These are phyloP conservation scores for Achlya flavicornis DNA, from an alignment of 2,888 invertebrate species.

Conservation along the genomic window DNA sequence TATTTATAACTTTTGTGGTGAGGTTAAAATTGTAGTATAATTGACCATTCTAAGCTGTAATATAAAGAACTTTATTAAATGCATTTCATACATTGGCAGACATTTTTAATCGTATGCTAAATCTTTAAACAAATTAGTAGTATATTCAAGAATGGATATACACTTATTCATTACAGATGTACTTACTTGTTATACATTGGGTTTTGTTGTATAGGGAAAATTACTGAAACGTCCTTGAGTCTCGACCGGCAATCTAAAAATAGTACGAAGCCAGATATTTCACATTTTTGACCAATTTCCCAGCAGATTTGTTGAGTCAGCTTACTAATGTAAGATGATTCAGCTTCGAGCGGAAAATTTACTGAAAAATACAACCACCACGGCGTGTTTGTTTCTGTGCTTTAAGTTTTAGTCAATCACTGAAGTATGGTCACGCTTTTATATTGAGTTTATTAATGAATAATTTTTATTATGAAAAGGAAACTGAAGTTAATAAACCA, in stretches of 20 bases:
- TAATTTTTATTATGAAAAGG: no score
- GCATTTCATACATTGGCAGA: no score
- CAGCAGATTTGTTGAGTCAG: neutral
- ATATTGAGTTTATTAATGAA: no score
- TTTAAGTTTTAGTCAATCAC: neutral
- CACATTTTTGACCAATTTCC: conserved; percentile 6
- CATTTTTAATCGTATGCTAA: neutral
- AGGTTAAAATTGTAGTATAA: no score
- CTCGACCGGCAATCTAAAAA: neutral
- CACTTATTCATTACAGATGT: neutral
- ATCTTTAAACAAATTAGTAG: no score
- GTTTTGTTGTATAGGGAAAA: neutral
- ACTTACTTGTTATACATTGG: neutral
- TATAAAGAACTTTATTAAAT: no score
- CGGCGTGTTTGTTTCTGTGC: no score
- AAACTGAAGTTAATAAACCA: no score
- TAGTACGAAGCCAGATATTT: neutral
- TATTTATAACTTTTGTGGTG: no score
- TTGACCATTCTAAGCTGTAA: no score
- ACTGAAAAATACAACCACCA: neutral
- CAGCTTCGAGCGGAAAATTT: neutral
- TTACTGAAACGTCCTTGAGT: conserved; percentile 2
- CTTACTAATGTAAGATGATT: neutral
- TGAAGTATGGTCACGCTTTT: no score
- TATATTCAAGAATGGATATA: no score